Evolutionary conservation across 2,888 invertebrate genomes (phyloP), one percentile per base, ranked within the genome.

Genomic region (Candidula unifasciata): DNA sequence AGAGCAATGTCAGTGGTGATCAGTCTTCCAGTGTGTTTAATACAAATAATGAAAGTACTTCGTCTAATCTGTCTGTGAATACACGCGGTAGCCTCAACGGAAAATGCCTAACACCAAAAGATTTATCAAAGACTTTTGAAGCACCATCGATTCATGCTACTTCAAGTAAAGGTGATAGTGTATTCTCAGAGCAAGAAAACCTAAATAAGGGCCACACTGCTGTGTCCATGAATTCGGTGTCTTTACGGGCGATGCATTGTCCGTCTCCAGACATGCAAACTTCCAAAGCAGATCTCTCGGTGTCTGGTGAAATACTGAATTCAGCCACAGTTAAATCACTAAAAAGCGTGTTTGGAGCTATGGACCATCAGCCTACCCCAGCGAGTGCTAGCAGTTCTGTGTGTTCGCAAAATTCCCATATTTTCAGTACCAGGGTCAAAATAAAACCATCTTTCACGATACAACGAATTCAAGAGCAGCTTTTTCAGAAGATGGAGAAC

Each of bases 391-490:
- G 18, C n/a, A 57, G 18, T 13, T 18, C 2, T 54, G 44, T 30
- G 54, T 1, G 30, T 18, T 30, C 30, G 10, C 27, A 74, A 30
- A 0, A 0, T 1, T n/a, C 35, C 18, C 5, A 24, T 64, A 10
- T n/a, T 8, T 35, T 68, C 0, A 13, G n/a, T 79, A 27, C 1
- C 30, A 27, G 66, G 6, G 68, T 52, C 27, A 79, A 68, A 30
- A 79, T 66, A 44, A 79, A 68, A 8, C 33, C 66, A 2, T 79
- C 79, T 44, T 79, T 44, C 5, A 68, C n/a, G 8, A 79, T 79
- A 66, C 66, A 64, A 21, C 79, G 68, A 3, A 66, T 79, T 79
- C 79, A 79, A 30, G 79, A 79, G 24, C 79, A 79, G 10, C 66
- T 79, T 18, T 44, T n/a, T 44, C 37, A 35, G 2, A n/a, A 68